Evolutionary conservation across 2,797 vertebrate genomes (phyloP).

Genomic region (Halcyon smyrnensis): DNA sequence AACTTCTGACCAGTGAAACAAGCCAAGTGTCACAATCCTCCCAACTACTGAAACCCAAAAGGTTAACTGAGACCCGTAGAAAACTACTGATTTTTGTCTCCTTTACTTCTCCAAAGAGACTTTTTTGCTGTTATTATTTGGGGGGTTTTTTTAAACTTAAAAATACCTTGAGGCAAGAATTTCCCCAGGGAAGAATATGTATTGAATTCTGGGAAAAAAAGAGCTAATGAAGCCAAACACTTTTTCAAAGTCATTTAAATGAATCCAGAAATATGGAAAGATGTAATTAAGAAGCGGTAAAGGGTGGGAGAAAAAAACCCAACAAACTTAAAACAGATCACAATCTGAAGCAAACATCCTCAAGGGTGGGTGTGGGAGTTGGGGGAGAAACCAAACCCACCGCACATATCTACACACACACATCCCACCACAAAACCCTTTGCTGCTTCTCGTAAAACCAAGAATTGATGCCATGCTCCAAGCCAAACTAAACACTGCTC

Average conservation of each 20-base stretch:
- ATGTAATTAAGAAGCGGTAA: not conserved
- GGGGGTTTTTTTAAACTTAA: not conserved
- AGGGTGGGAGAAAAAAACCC: not conserved
- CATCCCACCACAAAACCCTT: not conserved
- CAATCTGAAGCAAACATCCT: not conserved
- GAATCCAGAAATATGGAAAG: not conserved
- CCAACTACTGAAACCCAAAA: not conserved
- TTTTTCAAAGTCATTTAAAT: not conserved
- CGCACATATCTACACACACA: not conserved
- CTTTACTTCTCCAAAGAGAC: not conserved
- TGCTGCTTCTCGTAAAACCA: not conserved
- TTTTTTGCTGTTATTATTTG: not conserved
- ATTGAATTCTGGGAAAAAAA: not conserved
- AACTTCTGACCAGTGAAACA: not conserved
- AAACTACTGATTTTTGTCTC: not conserved
- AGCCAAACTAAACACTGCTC: not conserved
- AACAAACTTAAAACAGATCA: not conserved
- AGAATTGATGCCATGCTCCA: not conserved
- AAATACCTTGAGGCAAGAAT: not conserved
- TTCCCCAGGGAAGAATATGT: not conserved
- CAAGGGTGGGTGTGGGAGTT: not conserved
- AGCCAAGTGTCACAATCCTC: not conserved
- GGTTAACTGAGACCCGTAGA: not conserved
- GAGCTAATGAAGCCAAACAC: not conserved
- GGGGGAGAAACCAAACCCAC: not conserved